phyloP scores from a whole-genome alignment of 2,797 vertebrate genomes.

The Thunnus albacares region DNA sequence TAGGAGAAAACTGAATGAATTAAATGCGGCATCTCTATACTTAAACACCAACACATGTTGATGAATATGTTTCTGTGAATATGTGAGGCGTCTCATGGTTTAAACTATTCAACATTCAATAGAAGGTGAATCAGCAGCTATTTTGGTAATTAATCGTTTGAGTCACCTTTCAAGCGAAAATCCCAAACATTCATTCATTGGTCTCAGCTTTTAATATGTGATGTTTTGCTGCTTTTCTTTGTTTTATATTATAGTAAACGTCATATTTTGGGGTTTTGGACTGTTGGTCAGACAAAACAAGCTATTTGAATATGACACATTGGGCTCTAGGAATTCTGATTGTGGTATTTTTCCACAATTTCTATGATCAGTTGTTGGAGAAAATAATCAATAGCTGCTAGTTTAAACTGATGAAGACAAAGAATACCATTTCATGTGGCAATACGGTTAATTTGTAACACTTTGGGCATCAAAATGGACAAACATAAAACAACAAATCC shows the following conservation, averaged over 20 bases:
- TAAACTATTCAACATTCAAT: not conserved
- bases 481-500: no score
- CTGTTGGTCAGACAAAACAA: not conserved
- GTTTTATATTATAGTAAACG: not conserved
- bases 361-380: not conserved
- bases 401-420: not conserved
- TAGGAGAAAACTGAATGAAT: not conserved
- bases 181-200: not conserved
- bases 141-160: not conserved
- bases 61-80: not conserved
- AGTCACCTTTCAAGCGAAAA: not conserved
- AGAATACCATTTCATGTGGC: not conserved
- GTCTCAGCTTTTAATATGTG: not conserved
- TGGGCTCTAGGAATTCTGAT: not conserved
- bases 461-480: not conserved
- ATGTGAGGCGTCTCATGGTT: not conserved
- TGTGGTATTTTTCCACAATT: no score
- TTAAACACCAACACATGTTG: no score
- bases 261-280: not conserved
- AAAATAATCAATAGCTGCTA: not conserved
- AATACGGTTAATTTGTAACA: no score
- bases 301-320: not conserved
- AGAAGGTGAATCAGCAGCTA: no score
- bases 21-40: not conserved
- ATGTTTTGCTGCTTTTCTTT: not conserved